Evolutionary conservation across 2,888 invertebrate genomes (phyloP).

Genomic region (Drosophila macrospina): DNA sequence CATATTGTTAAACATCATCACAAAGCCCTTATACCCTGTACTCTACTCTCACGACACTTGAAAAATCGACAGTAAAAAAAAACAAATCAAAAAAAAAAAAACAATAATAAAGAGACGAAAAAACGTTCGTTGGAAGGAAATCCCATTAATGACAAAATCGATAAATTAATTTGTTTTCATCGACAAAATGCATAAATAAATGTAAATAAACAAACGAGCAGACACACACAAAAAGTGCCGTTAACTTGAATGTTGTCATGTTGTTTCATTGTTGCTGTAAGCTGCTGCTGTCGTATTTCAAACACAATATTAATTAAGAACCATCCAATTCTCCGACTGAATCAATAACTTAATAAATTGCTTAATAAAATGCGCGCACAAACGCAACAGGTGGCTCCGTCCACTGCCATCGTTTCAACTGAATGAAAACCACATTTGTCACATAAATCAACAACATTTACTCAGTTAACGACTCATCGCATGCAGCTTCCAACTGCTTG

Average conservation of each 20-base stretch:
- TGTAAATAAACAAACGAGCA: conserved; percentile 46
- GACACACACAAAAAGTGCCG: conserved; percentile 54
- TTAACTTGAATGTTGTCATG: conserved; percentile 52
- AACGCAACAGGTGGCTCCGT: conserved; percentile 57
- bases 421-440: conserved; percentile 48
- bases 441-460: conserved; percentile 24
- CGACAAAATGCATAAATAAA: conserved; percentile 54
- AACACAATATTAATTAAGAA: conserved; percentile 65
- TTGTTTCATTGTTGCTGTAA: conserved; percentile 24
- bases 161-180: conserved; percentile 71
- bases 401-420: not conserved
- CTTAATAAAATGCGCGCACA: conserved; percentile 62
- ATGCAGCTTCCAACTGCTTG: conserved; percentile 4
- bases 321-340: conserved; percentile 52
- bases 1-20: not conserved
- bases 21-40: not conserved
- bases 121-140: conserved; percentile 57
- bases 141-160: conserved; percentile 76
- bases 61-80: conserved; percentile 26
- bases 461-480: conserved; percentile 20
- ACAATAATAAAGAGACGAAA: not conserved
- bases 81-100: conserved; percentile 9
- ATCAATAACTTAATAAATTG: conserved; percentile 68
- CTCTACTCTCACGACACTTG: not conserved
- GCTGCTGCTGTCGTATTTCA: conserved; percentile 43